Evolutionary conservation across 1,140 invertebrate species (phyloP).

Genomic region (Plutomurus gul): DNA sequence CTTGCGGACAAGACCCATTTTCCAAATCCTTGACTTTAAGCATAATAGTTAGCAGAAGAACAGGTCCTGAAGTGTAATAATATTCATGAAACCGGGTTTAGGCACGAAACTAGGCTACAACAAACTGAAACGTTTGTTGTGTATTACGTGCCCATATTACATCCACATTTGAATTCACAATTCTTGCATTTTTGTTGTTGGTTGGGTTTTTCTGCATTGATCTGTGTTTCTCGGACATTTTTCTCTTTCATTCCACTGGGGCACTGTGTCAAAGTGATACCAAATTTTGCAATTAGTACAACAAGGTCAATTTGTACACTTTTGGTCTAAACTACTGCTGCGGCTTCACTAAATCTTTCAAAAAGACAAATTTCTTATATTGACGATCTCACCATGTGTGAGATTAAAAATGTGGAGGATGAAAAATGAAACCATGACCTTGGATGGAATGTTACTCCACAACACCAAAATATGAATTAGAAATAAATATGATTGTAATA

Average conservation of each 20-base stretch:
- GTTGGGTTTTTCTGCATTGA: background rate
- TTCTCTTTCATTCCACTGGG: conserved; percentile 26
- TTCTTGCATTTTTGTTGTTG: conserved; percentile 8
- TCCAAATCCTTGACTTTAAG: conserved; percentile 10
- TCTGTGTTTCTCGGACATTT: background rate
- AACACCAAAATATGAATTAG: no score
- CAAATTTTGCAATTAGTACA: conserved; percentile 9
- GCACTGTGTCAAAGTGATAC: conserved; percentile 15
- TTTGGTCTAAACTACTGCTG: background rate
- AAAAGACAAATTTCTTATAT: no score
- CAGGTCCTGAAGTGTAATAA: conserved; percentile 8
- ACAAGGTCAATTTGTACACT: conserved; percentile 5
- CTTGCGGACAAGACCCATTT: background rate
- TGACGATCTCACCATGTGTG: no score
- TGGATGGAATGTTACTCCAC: no score
- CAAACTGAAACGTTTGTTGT: background rate
- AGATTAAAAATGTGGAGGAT: no score
- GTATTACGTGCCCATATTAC: background rate
- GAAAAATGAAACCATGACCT: no score
- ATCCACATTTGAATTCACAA: background rate
- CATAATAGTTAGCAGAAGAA: conserved; percentile 1
- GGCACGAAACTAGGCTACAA: background rate
- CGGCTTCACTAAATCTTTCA: no score
- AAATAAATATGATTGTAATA: no score
- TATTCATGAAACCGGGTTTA: conserved; percentile 1